Conservation (phyloP, 2,797 vertebrate genomes). For the Botia almorhae region DNA sequence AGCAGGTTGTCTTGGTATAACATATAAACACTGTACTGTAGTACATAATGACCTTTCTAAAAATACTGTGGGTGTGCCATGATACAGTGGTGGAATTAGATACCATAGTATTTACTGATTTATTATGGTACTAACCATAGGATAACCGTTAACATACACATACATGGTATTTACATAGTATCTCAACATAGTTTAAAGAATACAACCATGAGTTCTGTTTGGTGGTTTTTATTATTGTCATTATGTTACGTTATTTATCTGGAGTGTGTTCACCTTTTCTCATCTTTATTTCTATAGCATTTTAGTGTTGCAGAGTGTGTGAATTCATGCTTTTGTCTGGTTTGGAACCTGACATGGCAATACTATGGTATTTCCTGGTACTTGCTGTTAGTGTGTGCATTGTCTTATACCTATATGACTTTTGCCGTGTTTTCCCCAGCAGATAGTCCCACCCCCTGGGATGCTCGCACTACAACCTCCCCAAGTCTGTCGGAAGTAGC, state of each 20-base stretch:
- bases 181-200: not conserved
- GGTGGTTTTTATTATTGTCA: no score
- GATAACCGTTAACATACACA: not conserved
- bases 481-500: slow-evolving; percentile 98
- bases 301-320: no score
- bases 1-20: not conserved
- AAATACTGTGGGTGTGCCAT: not conserved
- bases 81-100: not conserved
- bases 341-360: not conserved
- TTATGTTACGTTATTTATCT: no score
- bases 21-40: not conserved
- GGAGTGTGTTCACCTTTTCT: no score
- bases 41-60: not conserved
- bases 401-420: slow-evolving; percentile 30
- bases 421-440: slow-evolving; percentile 63
- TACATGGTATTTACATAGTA: not conserved
- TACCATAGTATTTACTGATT: not conserved
- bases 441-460: slow-evolving; percentile 96
- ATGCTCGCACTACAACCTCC: slow-evolving; percentile 92
- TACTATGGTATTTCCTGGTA: not conserved
- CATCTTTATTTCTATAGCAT: no score
- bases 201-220: no score
- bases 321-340: no score
- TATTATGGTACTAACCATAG: not conserved
- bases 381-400: slow-evolving; percentile 1